Evolutionary conservation across 2,797 vertebrate species (phyloP).

Genomic region (Catamblyrhynchus diadema): DNA sequence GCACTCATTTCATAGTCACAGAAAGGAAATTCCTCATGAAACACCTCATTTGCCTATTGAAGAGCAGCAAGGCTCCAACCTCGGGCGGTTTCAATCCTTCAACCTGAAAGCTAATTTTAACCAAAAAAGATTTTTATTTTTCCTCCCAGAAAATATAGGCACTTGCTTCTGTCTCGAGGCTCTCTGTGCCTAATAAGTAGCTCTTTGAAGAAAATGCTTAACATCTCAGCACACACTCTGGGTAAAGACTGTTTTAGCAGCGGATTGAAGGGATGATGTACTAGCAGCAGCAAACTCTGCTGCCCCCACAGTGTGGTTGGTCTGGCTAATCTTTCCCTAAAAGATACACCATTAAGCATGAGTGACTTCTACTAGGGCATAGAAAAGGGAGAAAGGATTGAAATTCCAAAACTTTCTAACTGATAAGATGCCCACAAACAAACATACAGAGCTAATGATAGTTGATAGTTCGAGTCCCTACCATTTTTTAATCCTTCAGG

Average conservation of each 20-base stretch:
- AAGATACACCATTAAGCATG: fast-evolving
- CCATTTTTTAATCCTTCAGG: background rate
- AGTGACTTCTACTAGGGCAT: background rate
- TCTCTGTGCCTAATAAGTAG: background rate
- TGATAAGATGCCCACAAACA: background rate
- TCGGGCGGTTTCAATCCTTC: background rate
- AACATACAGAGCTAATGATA: background rate
- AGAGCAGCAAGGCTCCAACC: background rate
- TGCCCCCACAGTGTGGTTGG: background rate
- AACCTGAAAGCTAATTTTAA: conserved; percentile 4
- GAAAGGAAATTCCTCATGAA: conserved; percentile 42
- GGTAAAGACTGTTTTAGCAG: background rate
- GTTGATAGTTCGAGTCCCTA: background rate
- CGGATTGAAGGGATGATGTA: background rate
- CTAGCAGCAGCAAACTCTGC: background rate
- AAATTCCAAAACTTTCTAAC: background rate
- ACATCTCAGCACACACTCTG: background rate
- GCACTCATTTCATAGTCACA: background rate
- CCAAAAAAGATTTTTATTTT: background rate
- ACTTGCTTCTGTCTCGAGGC: background rate
- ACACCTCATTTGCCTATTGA: conserved; percentile 40
- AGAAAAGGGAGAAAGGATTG: background rate
- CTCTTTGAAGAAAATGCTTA: conserved; percentile 22
- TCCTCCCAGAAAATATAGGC: background rate
- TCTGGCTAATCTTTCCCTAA: background rate